These are phyloP conservation scores for Lepilemur ruficaudatus DNA, from an alignment of 2,797 vertebrate genomes.

Conservation along the genomic window DNA sequence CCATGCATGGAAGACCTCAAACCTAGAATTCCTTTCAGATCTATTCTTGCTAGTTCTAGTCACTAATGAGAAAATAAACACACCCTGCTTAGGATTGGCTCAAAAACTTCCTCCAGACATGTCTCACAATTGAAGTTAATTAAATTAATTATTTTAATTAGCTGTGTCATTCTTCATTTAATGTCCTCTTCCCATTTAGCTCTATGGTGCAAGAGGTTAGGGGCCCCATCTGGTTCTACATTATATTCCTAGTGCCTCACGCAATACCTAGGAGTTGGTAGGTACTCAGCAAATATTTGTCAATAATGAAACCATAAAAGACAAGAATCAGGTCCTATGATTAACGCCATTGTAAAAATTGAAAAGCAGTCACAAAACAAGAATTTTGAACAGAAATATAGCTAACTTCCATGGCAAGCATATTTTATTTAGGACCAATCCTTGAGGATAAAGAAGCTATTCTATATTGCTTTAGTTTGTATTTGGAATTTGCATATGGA, in stretches of 20 bases:
- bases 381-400: neutral
- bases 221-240: neutral
- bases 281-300: neutral
- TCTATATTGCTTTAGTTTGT: neutral
- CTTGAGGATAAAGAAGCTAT: neutral
- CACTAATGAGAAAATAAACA: neutral
- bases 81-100: neutral
- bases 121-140: neutral
- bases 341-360: neutral
- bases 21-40: neutral
- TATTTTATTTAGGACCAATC: neutral
- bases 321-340: neutral
- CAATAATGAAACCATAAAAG: neutral
- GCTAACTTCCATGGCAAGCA: neutral
- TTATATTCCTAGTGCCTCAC: neutral
- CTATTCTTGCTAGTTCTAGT: neutral
- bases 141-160: neutral
- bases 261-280: neutral
- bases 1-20: neutral
- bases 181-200: neutral
- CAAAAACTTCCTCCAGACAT: neutral
- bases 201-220: neutral
- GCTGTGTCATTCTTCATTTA: neutral
- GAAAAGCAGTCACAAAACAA: neutral
- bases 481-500: neutral